phyloP scores from a whole-genome alignment of 2,888 invertebrate species.

The Tigriopus californicus region DNA sequence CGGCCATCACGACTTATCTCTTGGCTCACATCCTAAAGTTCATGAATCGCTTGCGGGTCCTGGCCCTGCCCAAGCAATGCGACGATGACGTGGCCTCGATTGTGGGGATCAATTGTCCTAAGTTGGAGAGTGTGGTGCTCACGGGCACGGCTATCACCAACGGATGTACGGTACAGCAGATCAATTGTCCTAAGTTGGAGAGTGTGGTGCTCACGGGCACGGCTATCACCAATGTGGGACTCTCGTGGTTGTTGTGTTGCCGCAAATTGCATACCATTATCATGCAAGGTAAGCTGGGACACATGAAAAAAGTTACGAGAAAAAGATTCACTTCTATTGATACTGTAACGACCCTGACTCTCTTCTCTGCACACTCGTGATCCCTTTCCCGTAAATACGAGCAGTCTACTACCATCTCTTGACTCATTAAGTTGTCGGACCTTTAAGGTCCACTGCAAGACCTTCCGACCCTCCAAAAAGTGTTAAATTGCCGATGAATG shows the following conservation, averaged over 20 bases:
- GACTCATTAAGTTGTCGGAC: too few relatives aligned
- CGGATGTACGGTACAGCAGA: neutral
- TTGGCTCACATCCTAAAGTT: slow-evolving; percentile 1
- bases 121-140: neutral
- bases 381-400: too few relatives aligned
- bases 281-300: neutral
- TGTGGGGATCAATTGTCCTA: slow-evolving; percentile 1
- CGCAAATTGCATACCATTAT: neutral
- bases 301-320: too few relatives aligned
- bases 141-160: slow-evolving; percentile 1
- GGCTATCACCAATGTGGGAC: neutral
- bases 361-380: too few relatives aligned
- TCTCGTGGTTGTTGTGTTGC: slow-evolving; percentile 5
- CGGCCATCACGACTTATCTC: slow-evolving; percentile 8
- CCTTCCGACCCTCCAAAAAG: too few relatives aligned
- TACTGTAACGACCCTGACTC: too few relatives aligned
- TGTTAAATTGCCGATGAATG: too few relatives aligned
- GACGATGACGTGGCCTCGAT: slow-evolving; percentile 6
- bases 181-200: slow-evolving; percentile 5
- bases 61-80: slow-evolving; percentile 6
- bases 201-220: slow-evolving; percentile 2
- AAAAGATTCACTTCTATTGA: too few relatives aligned
- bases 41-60: neutral
- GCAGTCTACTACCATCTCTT: too few relatives aligned
- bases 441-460: too few relatives aligned